Conservation (phyloP, 2,888 invertebrate genomes). For the Drosophila dives region DNA sequence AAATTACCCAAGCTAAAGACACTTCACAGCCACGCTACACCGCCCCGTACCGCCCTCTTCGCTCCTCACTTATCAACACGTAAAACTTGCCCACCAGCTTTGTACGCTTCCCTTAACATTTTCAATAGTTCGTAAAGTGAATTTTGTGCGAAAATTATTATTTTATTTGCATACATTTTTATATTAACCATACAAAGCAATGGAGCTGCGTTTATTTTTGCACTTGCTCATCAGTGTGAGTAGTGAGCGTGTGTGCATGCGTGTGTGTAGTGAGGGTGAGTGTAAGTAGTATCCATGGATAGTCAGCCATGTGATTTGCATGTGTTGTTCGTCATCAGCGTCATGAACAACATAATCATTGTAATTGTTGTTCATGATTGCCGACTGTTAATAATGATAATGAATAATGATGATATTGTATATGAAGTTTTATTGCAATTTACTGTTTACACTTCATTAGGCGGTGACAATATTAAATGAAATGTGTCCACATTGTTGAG, state of each 20-base stretch:
- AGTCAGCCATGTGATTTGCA: slow-evolving; percentile 73
- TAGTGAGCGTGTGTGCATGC: neutral
- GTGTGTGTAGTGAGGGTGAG: neutral
- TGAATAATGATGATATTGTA: slow-evolving; percentile 54
- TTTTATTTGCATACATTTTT: slow-evolving; percentile 79
- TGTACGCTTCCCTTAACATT: slow-evolving; percentile 4
- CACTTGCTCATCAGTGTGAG: slow-evolving; percentile 14
- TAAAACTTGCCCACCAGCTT: neutral
- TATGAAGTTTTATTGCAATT: slow-evolving; percentile 77
- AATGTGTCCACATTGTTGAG: slow-evolving; percentile 77
- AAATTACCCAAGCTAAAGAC: slow-evolving; percentile 75
- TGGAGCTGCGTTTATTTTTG: slow-evolving; percentile 50
- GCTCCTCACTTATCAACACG: neutral
- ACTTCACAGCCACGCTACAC: neutral
- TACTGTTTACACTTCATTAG: slow-evolving; percentile 80
- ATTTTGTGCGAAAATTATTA: slow-evolving; percentile 67
- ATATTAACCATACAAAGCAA: slow-evolving; percentile 60
- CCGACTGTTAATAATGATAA: slow-evolving; percentile 24
- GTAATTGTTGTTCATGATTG: slow-evolving; percentile 16
- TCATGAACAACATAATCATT: slow-evolving; percentile 61
- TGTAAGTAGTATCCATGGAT: slow-evolving; percentile 50
- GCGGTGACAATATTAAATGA: slow-evolving; percentile 77
- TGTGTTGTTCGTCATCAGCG: slow-evolving; percentile 73
- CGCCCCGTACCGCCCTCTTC: neutral
- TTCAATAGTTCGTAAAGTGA: slow-evolving; percentile 52